A percentile compares a stretch with the other conserved stretches of the same genome.
Conservation (phyloP, 2,113 vertebrate genomes). For the Mirza zaza region DNA sequence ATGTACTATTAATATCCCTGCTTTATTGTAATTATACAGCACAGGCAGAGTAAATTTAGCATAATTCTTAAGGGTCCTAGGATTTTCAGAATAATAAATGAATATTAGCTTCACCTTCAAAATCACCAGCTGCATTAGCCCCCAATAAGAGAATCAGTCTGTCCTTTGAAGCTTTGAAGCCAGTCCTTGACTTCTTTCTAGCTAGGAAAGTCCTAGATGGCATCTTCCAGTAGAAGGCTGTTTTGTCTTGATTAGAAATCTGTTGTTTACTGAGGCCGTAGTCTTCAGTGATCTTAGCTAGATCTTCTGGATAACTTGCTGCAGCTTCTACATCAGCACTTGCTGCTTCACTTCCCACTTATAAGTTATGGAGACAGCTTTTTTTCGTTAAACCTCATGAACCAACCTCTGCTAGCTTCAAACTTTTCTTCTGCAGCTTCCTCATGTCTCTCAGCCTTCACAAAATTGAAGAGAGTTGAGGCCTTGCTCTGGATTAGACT, state of each 20-base stretch:
- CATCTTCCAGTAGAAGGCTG: background rate
- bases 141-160: background rate
- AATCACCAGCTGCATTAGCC: background rate
- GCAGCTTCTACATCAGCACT: background rate
- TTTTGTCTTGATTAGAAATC: background rate
- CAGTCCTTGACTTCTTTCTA: background rate
- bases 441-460: background rate
- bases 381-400: background rate
- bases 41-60: background rate
- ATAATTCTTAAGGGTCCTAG: background rate
- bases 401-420: background rate
- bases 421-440: background rate
- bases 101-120: background rate
- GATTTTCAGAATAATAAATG: background rate
- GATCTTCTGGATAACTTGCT: background rate
- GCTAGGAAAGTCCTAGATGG: background rate
- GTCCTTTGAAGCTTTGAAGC: background rate
- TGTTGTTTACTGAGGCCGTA: background rate
- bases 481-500: background rate
- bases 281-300: background rate
- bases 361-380: background rate
- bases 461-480: background rate
- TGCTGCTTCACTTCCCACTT: background rate
- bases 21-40: background rate
- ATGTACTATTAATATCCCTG: background rate